Percentiles rank a stretch among this genome's conserved stretches.
Evolutionary conservation across 92 coral and sea anemone genomes (phyloP).

Genomic region (Actinostola sp.): DNA sequence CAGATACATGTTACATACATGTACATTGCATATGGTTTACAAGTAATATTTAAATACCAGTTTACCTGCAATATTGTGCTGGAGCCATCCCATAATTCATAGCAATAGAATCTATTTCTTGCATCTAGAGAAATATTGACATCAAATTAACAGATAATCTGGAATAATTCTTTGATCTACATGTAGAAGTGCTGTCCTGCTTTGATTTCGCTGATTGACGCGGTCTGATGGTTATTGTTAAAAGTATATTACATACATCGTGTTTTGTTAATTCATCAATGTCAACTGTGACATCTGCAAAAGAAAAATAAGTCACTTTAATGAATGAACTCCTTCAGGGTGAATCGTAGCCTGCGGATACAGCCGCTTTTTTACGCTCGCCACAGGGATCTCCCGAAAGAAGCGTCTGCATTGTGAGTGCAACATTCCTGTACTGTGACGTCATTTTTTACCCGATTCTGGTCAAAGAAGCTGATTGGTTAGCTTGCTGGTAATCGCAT

Average conservation of each 20-base stretch:
- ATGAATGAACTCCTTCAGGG: too few species aligned
- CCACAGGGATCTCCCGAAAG: too few species aligned
- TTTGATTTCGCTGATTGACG: neutral
- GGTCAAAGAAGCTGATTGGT: too few species aligned
- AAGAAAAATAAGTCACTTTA: slow-evolving; percentile 2
- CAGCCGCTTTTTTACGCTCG: too few species aligned
- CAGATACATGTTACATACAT: too few species aligned
- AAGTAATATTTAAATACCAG: neutral
- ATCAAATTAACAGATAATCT: neutral
- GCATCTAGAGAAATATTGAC: slow-evolving; percentile 30
- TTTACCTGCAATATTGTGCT: slow-evolving; percentile 79
- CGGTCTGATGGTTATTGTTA: slow-evolving; percentile 1
- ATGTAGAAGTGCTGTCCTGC: neutral
- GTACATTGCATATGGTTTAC: too few species aligned
- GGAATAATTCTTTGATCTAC: neutral
- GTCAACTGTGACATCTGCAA: slow-evolving; percentile 84
- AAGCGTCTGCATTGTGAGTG: too few species aligned
- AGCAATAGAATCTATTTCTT: slow-evolving; percentile 60
- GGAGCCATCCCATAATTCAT: slow-evolving; percentile 87
- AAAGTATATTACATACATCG: slow-evolving; percentile 45
- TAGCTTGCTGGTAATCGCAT: too few species aligned
- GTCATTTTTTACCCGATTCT: too few species aligned
- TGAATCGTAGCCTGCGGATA: too few species aligned
- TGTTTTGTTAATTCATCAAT: slow-evolving; percentile 72
- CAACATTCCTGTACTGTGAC: too few species aligned